Conservation (phyloP, 2,888 invertebrate species). For the Drosophila incognita region DNA sequence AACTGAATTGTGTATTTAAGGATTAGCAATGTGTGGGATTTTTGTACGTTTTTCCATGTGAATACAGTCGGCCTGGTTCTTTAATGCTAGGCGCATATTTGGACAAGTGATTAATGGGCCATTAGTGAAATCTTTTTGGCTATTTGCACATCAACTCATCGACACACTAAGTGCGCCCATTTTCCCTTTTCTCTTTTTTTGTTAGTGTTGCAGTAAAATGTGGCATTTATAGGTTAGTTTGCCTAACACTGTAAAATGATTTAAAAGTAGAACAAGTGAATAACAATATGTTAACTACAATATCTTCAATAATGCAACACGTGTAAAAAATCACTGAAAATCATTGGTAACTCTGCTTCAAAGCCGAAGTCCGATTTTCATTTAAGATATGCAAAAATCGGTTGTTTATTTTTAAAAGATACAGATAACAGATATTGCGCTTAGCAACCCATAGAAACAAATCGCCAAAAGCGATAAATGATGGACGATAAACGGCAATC, state of each 20-base stretch:
- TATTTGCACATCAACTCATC: slow-evolving; percentile 39
- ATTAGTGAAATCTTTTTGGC: slow-evolving; percentile 63
- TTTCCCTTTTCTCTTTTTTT: slow-evolving; percentile 9
- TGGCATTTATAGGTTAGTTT: background rate
- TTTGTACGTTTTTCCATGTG: slow-evolving; percentile 52
- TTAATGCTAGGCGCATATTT: slow-evolving; percentile 60
- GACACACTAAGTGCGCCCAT: slow-evolving; percentile 9
- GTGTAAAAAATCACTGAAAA: background rate
- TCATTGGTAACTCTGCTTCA: slow-evolving; percentile 9
- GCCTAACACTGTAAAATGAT: background rate
- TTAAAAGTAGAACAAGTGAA: background rate
- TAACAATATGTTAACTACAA: background rate
- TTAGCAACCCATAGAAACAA: background rate
- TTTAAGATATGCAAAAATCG: slow-evolving; percentile 67
- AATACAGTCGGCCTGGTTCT: slow-evolving; percentile 56
- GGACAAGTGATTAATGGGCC: slow-evolving; percentile 69
- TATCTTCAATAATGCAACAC: background rate
- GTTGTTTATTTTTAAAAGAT: slow-evolving; percentile 19
- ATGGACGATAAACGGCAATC: slow-evolving; percentile 62
- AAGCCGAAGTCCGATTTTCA: slow-evolving; percentile 52
- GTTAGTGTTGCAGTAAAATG: background rate
- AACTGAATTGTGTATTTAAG: slow-evolving; percentile 52
- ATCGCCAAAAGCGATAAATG: slow-evolving; percentile 32
- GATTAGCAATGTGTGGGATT: slow-evolving; percentile 78
- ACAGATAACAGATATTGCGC: background rate